Base-by-base conservation (phyloP, 2,797 vertebrate species). In the Chelon auratus region DNA sequence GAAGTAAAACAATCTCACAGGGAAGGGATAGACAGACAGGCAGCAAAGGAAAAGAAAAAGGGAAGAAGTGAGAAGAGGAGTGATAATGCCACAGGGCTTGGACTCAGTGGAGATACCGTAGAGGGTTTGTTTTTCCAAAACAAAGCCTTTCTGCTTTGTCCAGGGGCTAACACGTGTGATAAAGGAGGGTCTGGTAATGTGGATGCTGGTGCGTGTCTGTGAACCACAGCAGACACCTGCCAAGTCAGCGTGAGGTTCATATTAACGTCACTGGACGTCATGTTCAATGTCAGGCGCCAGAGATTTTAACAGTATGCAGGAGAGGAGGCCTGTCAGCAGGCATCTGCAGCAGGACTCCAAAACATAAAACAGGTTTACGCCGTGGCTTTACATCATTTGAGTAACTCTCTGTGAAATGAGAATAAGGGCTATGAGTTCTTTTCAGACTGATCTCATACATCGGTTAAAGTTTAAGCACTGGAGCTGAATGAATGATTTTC, bases 231-330 rank as follows among this genome's bases (percentile, higher is more conserved):
- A 79, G 63, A 78, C 57, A 81, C 40, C 77, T 83, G 86, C 75
- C 59, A 80, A 56, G 77, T 5, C 17, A 13, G 61, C 42, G 33
- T 54, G 26, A 52, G 76, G 54, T 83, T 86, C 76, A 78, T 68
- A 80, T 73, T 71, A 78, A 76, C 60, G 72, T 82, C 74, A 77
- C 62, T 73, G 68, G 77, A 76, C 60, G 72, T 82, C 74, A 77
- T 67, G 66, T 85, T 78, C 55, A 76, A 55, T 77, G 66, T 82
- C 61, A 67, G 55, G 24, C 9, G 0, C 42, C 50, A 14, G 51
- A 72, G 52, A 57, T 57, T 62, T 66, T 8, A 74, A 83, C 58
- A 57, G 77, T 74, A 51, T 78, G 62, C 74, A 40, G 66, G 43
- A 47, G 50, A 39, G 64, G 59, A 22, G 1, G 68, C 58, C 62